phyloP scores from a whole-genome alignment of 2,888 invertebrate genomes.

The Acanthosepion pharaonis region DNA sequence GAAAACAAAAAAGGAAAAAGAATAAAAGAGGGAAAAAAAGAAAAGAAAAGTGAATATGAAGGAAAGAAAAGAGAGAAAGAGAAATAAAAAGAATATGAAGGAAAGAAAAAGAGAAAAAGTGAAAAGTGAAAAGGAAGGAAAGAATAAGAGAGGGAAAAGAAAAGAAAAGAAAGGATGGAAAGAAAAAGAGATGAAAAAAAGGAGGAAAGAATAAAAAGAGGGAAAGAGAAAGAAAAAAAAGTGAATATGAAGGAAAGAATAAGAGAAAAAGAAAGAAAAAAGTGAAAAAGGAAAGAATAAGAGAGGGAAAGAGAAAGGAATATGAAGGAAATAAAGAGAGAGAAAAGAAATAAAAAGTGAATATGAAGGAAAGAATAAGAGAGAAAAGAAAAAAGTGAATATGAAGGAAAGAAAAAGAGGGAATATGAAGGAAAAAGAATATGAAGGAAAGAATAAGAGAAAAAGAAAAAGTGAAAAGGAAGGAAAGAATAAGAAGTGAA shows the following conservation, averaged over 20 bases:
- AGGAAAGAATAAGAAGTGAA: no score
- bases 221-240: no score
- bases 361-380: neutral
- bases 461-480: neutral
- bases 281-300: neutral
- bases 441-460: neutral
- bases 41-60: no score
- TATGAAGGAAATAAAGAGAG: neutral
- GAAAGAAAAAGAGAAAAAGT: neutral
- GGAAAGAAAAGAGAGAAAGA: no score
- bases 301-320: neutral
- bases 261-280: accelerated
- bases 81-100: no score
- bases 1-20: no score
- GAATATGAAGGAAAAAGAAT: neutral
- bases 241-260: neutral
- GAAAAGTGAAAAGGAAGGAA: neutral
- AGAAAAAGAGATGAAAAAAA: neutral
- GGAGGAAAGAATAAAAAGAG: neutral
- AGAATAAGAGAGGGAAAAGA: neutral
- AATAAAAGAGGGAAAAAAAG: no score
- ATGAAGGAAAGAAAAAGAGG: neutral
- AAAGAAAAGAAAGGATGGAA: no score
- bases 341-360: neutral
- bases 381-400: neutral